Evolutionary conservation across 1,140 invertebrate species (phyloP).

Genomic region (Chironomus tepperi): DNA sequence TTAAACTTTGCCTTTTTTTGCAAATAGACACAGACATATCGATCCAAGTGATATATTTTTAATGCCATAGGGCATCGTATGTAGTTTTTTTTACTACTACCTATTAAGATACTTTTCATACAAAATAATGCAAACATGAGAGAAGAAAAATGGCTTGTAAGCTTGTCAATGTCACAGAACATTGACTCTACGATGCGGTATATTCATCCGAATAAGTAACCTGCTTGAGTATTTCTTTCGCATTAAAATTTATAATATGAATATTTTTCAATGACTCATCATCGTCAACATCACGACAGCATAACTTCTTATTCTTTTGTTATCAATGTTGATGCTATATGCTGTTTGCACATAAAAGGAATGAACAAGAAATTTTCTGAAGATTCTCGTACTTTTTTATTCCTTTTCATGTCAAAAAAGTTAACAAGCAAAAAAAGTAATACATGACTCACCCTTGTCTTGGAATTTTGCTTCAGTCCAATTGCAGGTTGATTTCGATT

Average conservation of each 20-base stretch:
- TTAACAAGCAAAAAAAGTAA: background rate
- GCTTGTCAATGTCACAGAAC: background rate
- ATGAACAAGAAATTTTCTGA: too few relatives aligned
- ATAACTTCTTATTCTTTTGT: background rate
- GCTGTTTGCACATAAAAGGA: too few relatives aligned
- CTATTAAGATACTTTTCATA: too few relatives aligned
- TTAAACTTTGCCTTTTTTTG: too few relatives aligned
- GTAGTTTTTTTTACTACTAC: background rate
- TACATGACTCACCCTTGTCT: constrained; percentile 55
- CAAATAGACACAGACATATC: too few relatives aligned
- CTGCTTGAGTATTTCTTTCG: too few relatives aligned
- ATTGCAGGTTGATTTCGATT: constrained; percentile 68
- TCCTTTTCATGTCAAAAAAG: background rate
- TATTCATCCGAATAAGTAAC: background rate
- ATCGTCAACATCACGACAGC: background rate
- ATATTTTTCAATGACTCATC: background rate
- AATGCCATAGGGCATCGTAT: background rate
- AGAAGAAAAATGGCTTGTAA: too few relatives aligned
- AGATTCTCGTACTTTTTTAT: too few relatives aligned
- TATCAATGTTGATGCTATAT: too few relatives aligned
- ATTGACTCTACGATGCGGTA: background rate
- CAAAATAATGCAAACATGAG: too few relatives aligned
- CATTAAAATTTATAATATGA: background rate
- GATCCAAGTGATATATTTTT: background rate
- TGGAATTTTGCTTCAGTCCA: constrained; percentile 65